Base-by-base conservation (phyloP, 2,888 invertebrate genomes). In the Asteroscopus sphinx region DNA sequence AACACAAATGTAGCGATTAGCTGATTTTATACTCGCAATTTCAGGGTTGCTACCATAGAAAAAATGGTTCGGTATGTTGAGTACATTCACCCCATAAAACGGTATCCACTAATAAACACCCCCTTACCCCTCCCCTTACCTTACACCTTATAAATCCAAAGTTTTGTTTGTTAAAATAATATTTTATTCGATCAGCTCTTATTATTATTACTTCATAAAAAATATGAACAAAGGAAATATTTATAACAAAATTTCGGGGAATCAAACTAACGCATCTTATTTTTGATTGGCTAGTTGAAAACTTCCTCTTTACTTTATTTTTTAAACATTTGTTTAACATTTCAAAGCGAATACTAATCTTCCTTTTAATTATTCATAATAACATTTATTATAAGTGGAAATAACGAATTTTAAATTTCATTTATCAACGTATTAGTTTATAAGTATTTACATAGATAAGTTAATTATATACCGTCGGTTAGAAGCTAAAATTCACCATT, bases 361-460 rank as follows among this genome's bases (percentile, higher is more conserved):
- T 52, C 36, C 6, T 54, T 55, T 55, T 0, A 39, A 37, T 40
- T 47, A 55, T 13, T 42, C 54, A 52, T 71, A 36, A 33, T 33
- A 51, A 66, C 44, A 61, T 73, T 76, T 71, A 73, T 77, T 70
- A 64, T 80, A 83, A 81, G 81, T 70, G 71, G 80, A 82, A 85
- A 76, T 80, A 86, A 86, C 87, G 87, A 89, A 88, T 88, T 88
- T 86, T 85, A 72, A 77, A 82, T 82, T 82, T 84, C 53, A 76
- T 82, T 83, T 78, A 74, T 76, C 66, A 60, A 76, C 70, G 65
- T 81, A 82, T 77, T 81, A 78, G 61, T 75, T 70, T 28, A 46
- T 75, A 68, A 70, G 59, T 58, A 67, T 61, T 66, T 48, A 58
- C 44, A 57, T 61, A 69, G 56, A 59, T 71, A 74, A 72, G 53